Evolutionary conservation across 2,797 vertebrate species (phyloP), one percentile per base, ranked within the genome.

Genomic region (Lophius americanus): DNA sequence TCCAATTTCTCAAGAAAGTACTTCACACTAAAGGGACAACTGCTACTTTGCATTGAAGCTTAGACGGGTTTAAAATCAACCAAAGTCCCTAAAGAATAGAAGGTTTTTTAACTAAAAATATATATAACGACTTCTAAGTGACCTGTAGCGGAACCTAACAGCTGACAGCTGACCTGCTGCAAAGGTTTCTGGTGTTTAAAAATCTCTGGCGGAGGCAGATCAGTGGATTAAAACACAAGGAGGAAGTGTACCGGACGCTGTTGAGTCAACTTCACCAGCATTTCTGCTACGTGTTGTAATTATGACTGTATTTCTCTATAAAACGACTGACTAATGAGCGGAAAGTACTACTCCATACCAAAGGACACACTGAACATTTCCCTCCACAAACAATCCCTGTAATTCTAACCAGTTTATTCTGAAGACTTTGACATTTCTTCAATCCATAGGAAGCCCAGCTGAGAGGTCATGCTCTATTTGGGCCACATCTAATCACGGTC

Each of bases 391-490:
- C 2, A 9, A 9, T 41, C 9, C 41, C 4, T 43, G 2, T 47
- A 10, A 13, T 37, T 49, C 3, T 10, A 4, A 36, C 35, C 57
- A 9, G 23, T 38, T 53, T 35, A 7, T 11, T n/a, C 6, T 32
- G 38, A 60, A 1, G 56, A 4, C 8, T 44, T 43, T 32, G 35
- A 11, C 32, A 5, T 51, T 23, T 44, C 5, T 59, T 50, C 42
- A 50, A 12, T n/a, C 8, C 1, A 43, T 9, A 38, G 4, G 9
- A 13, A 60, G 81, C 58, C 64, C 76, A 82, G 76, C 80, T 64
- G 60, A 47, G 64, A 43, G 70, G 51, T 64, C 68, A 51, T 3
- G 9, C 42, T 71, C 42, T 75, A 36, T 75, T 61, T 51, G 12
- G 55, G 57, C 42, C 60, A 12, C 66, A 39, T 67, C 9, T 56